Conservation (phyloP, 2,113 vertebrate species). For the Drymodes brunneopygia region DNA sequence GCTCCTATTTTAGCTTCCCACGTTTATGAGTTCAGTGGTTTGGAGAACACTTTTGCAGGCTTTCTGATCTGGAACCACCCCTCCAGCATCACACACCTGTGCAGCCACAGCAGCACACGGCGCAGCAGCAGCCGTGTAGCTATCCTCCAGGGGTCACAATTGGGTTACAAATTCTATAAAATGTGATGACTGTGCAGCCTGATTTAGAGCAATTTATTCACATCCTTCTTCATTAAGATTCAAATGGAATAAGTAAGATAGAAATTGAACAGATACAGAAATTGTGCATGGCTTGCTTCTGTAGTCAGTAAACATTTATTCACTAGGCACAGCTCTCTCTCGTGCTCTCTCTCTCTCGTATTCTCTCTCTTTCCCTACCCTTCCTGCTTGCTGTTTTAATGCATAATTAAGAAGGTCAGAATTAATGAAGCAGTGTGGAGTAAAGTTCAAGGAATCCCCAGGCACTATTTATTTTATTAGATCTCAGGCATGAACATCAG, state of each 20-base stretch:
- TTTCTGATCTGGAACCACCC: not conserved
- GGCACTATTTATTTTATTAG: slow-evolving; percentile 81
- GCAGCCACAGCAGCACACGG: not conserved
- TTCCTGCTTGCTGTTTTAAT: slow-evolving; percentile 78
- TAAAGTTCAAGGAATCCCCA: slow-evolving; percentile 88
- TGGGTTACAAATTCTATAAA: slow-evolving; percentile 68
- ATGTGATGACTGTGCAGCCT: slow-evolving; percentile 44
- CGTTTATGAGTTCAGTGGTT: not conserved
- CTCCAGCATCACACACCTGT: not conserved
- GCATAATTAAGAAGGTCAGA: slow-evolving; percentile 92
- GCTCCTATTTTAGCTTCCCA: not conserved
- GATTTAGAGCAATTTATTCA: slow-evolving; percentile 66
- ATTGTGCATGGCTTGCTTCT: slow-evolving; percentile 65
- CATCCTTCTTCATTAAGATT: slow-evolving; percentile 76
- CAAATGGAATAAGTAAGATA: slow-evolving; percentile 72
- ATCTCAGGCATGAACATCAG: slow-evolving; percentile 73
- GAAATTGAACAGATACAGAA: slow-evolving; percentile 74
- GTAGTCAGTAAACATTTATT: slow-evolving; percentile 78
- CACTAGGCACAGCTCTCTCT: slow-evolving; percentile 42
- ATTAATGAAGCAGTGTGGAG: slow-evolving; percentile 84
- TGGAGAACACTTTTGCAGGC: not conserved
- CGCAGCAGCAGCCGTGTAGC: slow-evolving; percentile 16
- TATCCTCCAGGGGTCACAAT: slow-evolving; percentile 80
- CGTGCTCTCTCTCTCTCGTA: not conserved
- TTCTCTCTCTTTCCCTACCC: slow-evolving; percentile 36